Base-by-base conservation (phyloP, 2,888 invertebrate species). In the Chrysolina oricalcia region DNA sequence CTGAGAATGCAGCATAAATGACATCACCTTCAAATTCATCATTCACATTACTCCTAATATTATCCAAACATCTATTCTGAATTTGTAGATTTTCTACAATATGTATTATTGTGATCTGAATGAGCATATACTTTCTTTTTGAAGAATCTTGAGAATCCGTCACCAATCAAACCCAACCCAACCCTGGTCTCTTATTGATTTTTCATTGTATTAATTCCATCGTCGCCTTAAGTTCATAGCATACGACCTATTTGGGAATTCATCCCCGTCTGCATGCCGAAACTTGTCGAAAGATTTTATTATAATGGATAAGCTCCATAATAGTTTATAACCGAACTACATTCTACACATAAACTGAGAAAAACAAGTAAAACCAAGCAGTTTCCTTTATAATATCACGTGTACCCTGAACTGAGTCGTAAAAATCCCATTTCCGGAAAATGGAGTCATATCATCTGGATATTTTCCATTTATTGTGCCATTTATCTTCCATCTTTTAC, bases 351-450 rank as follows among this genome's bases (percentile, higher is more conserved):
- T 75, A 77, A 79, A 77, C 65, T 56, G 48, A 68, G 77, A 65
- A 74, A 79, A 77, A 73, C 74, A 77, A 80, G 76, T 73, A 74
- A 80, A 81, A 81, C 80, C 80, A 81, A 81, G 81, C 80, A 79
- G 79, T 84, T 81, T 81, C 81, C 79, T 79, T 81, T 81, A 83
- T 82, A 80, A 82, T 81, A 82, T 81, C 76, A 80, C 82, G 78
- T 79, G 81, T 82, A 80, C 80, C 76, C 80, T 83, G 80, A 80
- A 82, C 81, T 81, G 79, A 78, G 79, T 80, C 80, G 79, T 83
- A 83, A 83, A 83, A 83, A 79, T 82, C 79, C 83, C 82, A 82
- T 83, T 83, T 82, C 81, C 82, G 81, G 83, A 83, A 83, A 83
- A 83, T 82, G 82, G 83, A 81, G 81, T 81, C 82, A 75, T 83